These are phyloP conservation scores for Hyla sarda DNA, from an alignment of 2,113 vertebrate genomes.

Conservation along the genomic window DNA sequence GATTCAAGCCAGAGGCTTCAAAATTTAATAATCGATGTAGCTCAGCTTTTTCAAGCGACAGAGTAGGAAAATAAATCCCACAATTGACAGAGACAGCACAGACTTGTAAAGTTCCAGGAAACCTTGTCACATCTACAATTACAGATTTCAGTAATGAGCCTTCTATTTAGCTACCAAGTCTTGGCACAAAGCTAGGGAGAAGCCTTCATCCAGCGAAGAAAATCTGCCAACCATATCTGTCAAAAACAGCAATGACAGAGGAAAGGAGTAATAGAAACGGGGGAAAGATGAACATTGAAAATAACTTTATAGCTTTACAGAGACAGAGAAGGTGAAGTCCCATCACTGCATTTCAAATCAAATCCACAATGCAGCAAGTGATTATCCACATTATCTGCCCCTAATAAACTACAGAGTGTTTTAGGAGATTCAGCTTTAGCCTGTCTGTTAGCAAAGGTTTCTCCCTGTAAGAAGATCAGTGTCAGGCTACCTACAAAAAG, in stretches of 20 bases:
- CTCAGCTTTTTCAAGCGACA: slow-evolving; percentile 6
- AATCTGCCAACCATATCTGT: slow-evolving; percentile 8
- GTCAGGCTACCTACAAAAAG: too few relatives aligned
- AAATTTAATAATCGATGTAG: slow-evolving; percentile 38
- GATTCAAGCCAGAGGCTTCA: slow-evolving; percentile 23
- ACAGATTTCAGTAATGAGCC: slow-evolving; percentile 52
- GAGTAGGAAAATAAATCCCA: slow-evolving; percentile 8
- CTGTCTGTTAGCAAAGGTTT: too few relatives aligned
- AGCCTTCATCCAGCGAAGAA: neutral
- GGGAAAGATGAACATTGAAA: neutral
- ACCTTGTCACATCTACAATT: slow-evolving; percentile 44
- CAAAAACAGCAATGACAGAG: neutral
- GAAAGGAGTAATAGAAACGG: neutral
- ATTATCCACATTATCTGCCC: too few relatives aligned
- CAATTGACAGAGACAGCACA: slow-evolving; percentile 50
- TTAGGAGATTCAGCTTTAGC: too few relatives aligned
- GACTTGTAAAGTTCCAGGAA: slow-evolving; percentile 45
- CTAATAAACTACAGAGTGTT: too few relatives aligned
- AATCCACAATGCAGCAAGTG: too few relatives aligned
- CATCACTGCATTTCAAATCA: too few relatives aligned
- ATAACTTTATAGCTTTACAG: too few relatives aligned
- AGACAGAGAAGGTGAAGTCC: too few relatives aligned
- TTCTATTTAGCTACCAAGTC: slow-evolving; percentile 29
- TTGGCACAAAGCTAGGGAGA: slow-evolving; percentile 6
- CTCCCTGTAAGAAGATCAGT: too few relatives aligned